Evolutionary conservation across 1,140 invertebrate species (phyloP), one percentile per base, ranked within the genome.

Genomic region (Pogonognathellus flavescens): DNA sequence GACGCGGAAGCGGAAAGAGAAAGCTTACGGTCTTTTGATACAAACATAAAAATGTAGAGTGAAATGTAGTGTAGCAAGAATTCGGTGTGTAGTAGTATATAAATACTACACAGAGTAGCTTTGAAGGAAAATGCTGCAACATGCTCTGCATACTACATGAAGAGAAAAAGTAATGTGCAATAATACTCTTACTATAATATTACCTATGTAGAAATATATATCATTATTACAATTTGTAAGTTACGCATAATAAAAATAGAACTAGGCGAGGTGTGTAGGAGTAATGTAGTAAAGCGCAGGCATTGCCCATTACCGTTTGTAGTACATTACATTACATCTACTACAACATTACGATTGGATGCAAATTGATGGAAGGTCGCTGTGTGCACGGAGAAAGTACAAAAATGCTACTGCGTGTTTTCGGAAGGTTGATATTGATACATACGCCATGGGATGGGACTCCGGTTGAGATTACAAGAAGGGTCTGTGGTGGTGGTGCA

Each of bases 1-100:
- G 14, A 76, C 70, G 70, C 41, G 70, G 31, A 76, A 31, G 70
- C 70, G 70, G 70, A 76, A 76, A 66, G 18, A 76, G 70, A 76
- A 76, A 76, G 70, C 41, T 76, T 76, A 76, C 31, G 22, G 20
- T 14, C 66, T 76, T 41, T 31, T 76, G 31, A 76, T 76, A 76
- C 31, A 76, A 76, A 76, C 41, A 41, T 76, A 41, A 76, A 41
- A 76, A 76, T 76, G 70, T 14, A 31, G 31, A 41, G 70, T 50
- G 31, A 41, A 41, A 50, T 76, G n/a, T 50, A 76, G 25, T 18
- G 70, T 18, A 31, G 14, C 14, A 13, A 76, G 70, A 50, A 57
- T 50, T 14, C 31, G 9, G 41, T 18, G 31, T 72, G 31, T 25
- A 11, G 31, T 9, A 41, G 41, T 49, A 11, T 60, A 9, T 14